phyloP scores from a whole-genome alignment of 2,113 vertebrate species.

The Tympanuchus pallidicinctus region DNA sequence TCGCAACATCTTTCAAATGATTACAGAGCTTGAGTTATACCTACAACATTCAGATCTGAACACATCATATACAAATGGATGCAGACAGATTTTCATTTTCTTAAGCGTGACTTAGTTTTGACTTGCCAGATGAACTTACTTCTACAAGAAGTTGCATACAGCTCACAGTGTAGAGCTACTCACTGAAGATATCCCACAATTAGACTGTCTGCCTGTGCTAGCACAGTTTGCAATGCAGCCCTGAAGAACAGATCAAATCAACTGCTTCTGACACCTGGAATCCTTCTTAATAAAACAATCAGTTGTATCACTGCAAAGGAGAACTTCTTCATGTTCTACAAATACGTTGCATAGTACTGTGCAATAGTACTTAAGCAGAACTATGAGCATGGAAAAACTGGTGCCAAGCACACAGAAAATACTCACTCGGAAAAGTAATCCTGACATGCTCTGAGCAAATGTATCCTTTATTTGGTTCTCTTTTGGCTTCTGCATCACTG shows the following conservation, averaged over 20 bases:
- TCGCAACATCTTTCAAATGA: accelerated
- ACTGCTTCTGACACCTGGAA: not conserved
- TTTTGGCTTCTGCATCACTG: conserved; percentile 93
- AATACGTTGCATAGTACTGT: not conserved
- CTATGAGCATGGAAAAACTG: not conserved
- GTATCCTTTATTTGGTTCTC: conserved; percentile 89
- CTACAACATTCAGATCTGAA: not conserved
- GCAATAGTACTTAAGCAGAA: not conserved
- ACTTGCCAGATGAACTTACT: not conserved
- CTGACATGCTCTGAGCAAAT: conserved; percentile 93
- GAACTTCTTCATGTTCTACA: not conserved
- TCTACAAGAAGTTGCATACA: not conserved
- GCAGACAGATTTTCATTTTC: not conserved
- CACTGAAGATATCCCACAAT: not conserved
- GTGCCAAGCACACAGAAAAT: not conserved
- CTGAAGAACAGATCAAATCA: not conserved
- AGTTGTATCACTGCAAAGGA: not conserved
- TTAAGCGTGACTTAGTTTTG: not conserved
- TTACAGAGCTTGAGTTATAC: accelerated
- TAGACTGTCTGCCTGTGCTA: not conserved
- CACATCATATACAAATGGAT: accelerated
- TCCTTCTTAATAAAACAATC: not conserved
- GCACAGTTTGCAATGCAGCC: not conserved
- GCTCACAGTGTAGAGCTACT: not conserved
- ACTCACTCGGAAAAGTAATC: conserved; percentile 93